Conservation (phyloP, 2,888 invertebrate species). For the Drosophila rubida region DNA sequence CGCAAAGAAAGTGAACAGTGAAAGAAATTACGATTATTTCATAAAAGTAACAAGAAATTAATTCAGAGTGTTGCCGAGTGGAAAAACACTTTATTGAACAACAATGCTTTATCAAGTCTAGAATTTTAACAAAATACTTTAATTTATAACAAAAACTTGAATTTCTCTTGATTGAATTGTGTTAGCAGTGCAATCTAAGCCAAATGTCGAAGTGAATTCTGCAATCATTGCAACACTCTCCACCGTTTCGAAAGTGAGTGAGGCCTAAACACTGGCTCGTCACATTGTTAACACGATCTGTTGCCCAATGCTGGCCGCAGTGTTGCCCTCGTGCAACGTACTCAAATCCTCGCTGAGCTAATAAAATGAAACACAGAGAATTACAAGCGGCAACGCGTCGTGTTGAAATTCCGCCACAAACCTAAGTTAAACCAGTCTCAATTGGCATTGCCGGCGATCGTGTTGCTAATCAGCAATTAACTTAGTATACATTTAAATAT, state of each 20-base stretch:
- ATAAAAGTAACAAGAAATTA: no score
- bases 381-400: slow-evolving; percentile 10
- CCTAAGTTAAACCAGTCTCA: slow-evolving; percentile 41
- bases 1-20: no score
- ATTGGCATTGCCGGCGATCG: slow-evolving; percentile 29
- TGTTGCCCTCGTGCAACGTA: slow-evolving; percentile 18
- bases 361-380: slow-evolving; percentile 10
- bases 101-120: no score
- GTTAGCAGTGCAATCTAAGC: no score
- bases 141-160: no score
- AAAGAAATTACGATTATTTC: no score
- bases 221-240: not conserved
- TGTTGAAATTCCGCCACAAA: slow-evolving; percentile 21
- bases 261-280: not conserved
- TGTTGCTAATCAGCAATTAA: slow-evolving; percentile 25
- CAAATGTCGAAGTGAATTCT: not conserved
- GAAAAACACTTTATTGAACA: no score
- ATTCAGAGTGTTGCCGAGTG: no score
- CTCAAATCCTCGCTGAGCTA: slow-evolving; percentile 19
- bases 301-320: slow-evolving; percentile 15
- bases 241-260: not conserved
- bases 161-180: no score
- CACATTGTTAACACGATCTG: slow-evolving; percentile 7
- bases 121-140: no score
- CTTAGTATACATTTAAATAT: slow-evolving; percentile 11